Evolutionary conservation across 2,888 invertebrate species (phyloP).

Genomic region (Torymus auratus): DNA sequence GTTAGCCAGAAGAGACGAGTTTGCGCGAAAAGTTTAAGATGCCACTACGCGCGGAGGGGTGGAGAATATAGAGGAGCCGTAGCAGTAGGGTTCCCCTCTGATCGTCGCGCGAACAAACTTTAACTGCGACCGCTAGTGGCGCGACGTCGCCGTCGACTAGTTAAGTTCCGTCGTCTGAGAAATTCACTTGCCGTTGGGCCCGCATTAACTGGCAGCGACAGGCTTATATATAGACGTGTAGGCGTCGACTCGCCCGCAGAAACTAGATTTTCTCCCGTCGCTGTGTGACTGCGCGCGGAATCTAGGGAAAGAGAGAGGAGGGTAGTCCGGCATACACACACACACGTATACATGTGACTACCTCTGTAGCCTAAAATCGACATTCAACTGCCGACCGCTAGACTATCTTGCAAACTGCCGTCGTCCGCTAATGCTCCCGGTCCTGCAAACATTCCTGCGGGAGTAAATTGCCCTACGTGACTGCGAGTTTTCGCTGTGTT

Average conservation of each 20-base stretch:
- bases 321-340: neutral
- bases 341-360: too few relatives aligned
- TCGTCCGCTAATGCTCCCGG: neutral
- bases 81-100: too few relatives aligned
- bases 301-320: neutral
- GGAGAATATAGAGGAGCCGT: neutral
- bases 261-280: conserved; percentile 4
- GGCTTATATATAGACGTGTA: neutral
- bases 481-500: conserved; percentile 6
- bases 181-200: conserved; percentile 32
- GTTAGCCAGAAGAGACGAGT: neutral
- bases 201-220: conserved; percentile 36
- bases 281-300: neutral
- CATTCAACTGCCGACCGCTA: neutral
- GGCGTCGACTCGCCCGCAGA: neutral
- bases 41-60: neutral
- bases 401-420: neutral
- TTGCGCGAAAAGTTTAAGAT: conserved; percentile 32
- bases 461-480: conserved; percentile 2
- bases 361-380: neutral
- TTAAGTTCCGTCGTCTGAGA: conserved; percentile 34
- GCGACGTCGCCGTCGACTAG: conserved; percentile 7
- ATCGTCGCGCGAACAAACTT: conserved; percentile 7
- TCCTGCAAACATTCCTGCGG: conserved; percentile 26
- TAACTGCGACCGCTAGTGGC: neutral